A percentile compares a stretch with the other conserved stretches of the same genome.
Evolutionary conservation across 2,797 vertebrate genomes (phyloP).

Genomic region (Kryptopterus vitreolus): DNA sequence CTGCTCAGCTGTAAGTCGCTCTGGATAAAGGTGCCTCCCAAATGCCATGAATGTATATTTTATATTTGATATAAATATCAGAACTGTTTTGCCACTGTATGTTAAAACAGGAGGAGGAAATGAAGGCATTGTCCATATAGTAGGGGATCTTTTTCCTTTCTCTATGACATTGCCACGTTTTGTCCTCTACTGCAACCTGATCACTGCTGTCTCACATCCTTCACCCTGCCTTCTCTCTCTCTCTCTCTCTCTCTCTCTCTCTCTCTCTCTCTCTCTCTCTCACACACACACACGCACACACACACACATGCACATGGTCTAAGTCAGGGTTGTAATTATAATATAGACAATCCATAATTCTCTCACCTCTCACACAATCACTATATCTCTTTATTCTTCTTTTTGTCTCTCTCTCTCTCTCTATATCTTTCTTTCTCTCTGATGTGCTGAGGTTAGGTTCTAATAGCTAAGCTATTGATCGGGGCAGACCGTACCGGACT

Average conservation of each 20-base stretch:
- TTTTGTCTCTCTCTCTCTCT: background rate
- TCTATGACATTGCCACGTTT: background rate
- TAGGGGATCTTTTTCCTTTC: background rate
- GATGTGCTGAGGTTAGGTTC: background rate
- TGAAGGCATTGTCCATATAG: background rate
- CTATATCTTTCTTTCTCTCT: constrained; percentile 8
- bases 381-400: background rate
- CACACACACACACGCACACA: constrained; percentile 36
- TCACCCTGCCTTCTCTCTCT: too few relatives aligned
- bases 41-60: too few relatives aligned
- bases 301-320: background rate
- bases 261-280: constrained; percentile 22
- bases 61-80: too few relatives aligned
- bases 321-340: background rate
- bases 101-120: background rate
- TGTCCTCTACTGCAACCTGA: background rate
- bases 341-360: background rate
- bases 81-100: too few relatives aligned
- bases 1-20: too few relatives aligned
- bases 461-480: constrained; percentile 14
- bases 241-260: constrained; percentile 38
- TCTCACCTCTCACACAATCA: background rate
- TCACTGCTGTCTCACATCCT: background rate
- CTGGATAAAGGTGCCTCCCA: too few relatives aligned
- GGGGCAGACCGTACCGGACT: background rate